These are phyloP conservation scores for Rousettus madagascariensis DNA, from an alignment of 2,797 vertebrate genomes.

Conservation along the genomic window DNA sequence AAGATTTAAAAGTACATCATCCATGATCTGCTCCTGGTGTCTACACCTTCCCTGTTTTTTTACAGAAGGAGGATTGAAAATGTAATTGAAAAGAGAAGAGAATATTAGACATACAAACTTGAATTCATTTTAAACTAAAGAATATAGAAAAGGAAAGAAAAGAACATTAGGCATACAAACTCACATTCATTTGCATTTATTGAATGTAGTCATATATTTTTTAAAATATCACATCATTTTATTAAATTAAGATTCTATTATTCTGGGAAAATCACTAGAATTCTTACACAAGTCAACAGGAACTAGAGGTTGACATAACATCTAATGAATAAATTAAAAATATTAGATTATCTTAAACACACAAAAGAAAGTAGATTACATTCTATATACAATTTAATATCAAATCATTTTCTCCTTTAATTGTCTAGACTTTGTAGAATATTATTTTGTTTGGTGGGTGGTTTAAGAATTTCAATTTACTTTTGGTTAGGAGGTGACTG, in stretches of 20 bases:
- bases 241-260: background rate
- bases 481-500: background rate
- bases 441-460: background rate
- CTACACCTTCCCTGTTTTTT: background rate
- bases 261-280: background rate
- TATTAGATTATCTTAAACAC: background rate
- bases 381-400: background rate
- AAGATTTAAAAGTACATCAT: background rate
- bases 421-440: background rate
- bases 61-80: background rate
- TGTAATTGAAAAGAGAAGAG: background rate
- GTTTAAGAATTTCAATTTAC: background rate
- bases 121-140: background rate
- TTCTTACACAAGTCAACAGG: background rate
- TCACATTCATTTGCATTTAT: slow-evolving; percentile 34
- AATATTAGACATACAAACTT: background rate
- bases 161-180: background rate
- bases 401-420: slow-evolving; percentile 1
- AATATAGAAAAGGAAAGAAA: background rate
- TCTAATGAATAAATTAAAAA: background rate
- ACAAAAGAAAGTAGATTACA: background rate
- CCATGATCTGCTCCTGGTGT: background rate
- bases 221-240: background rate
- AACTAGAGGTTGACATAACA: background rate
- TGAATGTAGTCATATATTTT: background rate